Base-by-base conservation (phyloP, 2,888 invertebrate species). In the Phorcus lineatus region DNA sequence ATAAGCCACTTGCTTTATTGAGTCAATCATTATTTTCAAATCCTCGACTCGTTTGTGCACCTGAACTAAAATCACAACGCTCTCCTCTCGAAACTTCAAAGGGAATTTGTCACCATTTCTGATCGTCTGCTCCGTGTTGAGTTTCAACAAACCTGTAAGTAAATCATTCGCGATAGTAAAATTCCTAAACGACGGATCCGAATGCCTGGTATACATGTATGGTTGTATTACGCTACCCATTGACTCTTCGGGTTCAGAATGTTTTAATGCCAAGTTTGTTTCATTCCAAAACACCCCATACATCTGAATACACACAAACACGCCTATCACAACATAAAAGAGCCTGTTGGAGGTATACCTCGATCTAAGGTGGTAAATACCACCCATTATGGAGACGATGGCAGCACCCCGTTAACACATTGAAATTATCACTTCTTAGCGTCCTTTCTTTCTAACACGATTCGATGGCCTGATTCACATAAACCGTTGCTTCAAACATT, bases 11-110 rank as follows among this genome's bases (percentile, higher is more conserved):
- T 47, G 52, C 66, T 53, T 57, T 53, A 80, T 36, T 19, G 80
- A 75, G 3, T 80, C 66, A 16, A 80, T 52, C 17, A 80, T 22
- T 9, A 80, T 36, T n/a, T 67, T 54, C n/a, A 80, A 36, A 17
- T 75, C 76, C 7, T 66, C 66, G 3, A 22, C n/a, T 31, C 80
- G 57, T n/a, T 74, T 76, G 17, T 80, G 80, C 36, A 80, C 80
- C 28, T 80, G 80, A 17, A 80, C 62, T 19, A 80, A 36, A 31
- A 80, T 75, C 0, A 80, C 80, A 22, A 80, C 52, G n/a, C 47
- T 36, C 16, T 28, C 36, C 24, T 78, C 17, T 16, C 28, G 24
- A 2, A 78, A 62, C 22, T 78, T 11, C 7, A 52, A 40, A 24
- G 47, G 52, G 47, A 66, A 78, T 3, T 31, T 36, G 4, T 67